Evolutionary conservation across 2,113 vertebrate species (phyloP).

Genomic region (Megalops atlanticus): DNA sequence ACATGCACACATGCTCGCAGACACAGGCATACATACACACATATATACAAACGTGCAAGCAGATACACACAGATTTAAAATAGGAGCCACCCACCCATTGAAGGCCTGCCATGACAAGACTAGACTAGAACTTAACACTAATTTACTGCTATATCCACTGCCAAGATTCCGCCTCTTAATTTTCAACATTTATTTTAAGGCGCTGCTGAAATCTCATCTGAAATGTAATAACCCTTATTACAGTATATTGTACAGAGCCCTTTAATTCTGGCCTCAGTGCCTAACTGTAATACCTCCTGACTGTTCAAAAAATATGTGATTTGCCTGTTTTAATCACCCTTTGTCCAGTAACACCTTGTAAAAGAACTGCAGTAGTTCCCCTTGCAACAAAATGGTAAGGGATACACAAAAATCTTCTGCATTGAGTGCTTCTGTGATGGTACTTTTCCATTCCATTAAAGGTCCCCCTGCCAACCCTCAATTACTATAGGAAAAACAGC

Average conservation of each 20-base stretch:
- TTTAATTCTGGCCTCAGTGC: neutral
- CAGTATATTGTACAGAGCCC: too few relatives aligned
- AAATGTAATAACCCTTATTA: too few relatives aligned
- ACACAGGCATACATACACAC: neutral
- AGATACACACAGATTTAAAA: neutral
- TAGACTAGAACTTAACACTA: neutral
- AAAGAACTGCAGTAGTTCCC: neutral
- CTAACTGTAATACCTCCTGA: too few relatives aligned
- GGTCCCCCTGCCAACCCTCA: neutral
- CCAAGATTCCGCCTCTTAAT: neutral
- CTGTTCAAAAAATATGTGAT: neutral
- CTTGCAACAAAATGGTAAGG: neutral
- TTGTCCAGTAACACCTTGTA: neutral
- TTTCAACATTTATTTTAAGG: neutral
- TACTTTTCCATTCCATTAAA: neutral
- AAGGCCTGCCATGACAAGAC: neutral
- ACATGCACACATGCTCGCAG: neutral
- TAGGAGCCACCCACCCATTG: neutral
- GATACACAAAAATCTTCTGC: neutral
- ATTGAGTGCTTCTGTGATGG: neutral
- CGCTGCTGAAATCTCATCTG: neutral
- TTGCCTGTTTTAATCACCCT: neutral
- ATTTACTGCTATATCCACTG: neutral
- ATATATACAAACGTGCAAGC: neutral
- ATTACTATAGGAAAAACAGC: neutral